Evolutionary conservation across 2,797 vertebrate species (phyloP), one percentile per base, ranked within the genome.

Genomic region (Myripristis murdjan): DNA sequence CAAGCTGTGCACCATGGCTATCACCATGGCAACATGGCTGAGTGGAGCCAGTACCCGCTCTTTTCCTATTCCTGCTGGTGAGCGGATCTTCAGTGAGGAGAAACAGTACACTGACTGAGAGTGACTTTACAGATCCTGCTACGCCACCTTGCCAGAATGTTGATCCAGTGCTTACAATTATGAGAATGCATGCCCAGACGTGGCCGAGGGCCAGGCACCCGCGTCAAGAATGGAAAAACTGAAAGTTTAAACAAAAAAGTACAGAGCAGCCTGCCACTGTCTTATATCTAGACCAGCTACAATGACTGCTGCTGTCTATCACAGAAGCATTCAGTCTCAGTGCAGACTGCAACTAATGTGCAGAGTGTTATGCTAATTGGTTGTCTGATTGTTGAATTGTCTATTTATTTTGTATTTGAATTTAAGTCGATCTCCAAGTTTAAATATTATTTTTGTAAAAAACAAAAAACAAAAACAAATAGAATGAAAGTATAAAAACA

Each of bases 51-150:
- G 81, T 97, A 96, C 87, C 95, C 96, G 0, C 92, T 98, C 54
- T 97, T 97, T 85, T 96, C 97, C 0, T 97, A 97, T 1, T 95
- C 96, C 9, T 97, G 96, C 93, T 97, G 97, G 97, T 97, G 94
- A 97, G 51, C 41, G 14, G 54, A 16, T 20, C 56, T 16, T 28
- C 2, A n/a, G 3, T 3, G 33, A 20, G 48, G 56, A 55, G 51
- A 62, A 15, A 33, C 33, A 37, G 28, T 57, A 52, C 6, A 57
- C 16, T 20, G 71, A 76, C 53, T 26, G 37, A 72, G 56, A 75
- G 56, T 23, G 75, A 85, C 59, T 73, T 55, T 20, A 37, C 37
- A 0, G 24, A 47, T 14, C 63, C 74, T 31, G 64, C 28, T 8
- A 41, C 33, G 11, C 24, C 35, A 46, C 58, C 60, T 48, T 26